These are phyloP conservation scores for Ornithoptera priamus DNA, from an alignment of 2,888 invertebrate species.

Conservation along the genomic window DNA sequence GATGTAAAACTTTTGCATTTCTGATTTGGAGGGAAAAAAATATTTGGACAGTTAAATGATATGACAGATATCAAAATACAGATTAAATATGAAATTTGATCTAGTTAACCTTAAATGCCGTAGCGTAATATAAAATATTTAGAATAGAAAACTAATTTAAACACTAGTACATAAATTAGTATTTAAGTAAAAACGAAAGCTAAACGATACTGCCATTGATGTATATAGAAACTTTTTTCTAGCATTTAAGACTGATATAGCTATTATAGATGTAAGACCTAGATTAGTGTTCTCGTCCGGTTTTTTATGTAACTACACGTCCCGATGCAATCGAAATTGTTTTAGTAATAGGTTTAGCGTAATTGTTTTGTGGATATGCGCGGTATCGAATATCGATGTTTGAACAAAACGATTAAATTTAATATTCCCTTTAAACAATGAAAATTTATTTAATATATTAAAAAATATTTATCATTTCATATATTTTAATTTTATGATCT, in stretches of 20 bases:
- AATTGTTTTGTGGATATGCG: slow-evolving; percentile 15
- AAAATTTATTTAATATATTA: too few relatives aligned
- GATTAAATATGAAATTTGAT: too few relatives aligned
- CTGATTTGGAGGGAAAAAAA: too few relatives aligned
- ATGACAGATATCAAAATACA: not conserved
- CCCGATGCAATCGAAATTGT: slow-evolving; percentile 62
- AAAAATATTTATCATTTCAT: too few relatives aligned
- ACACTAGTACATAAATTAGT: slow-evolving; percentile 3
- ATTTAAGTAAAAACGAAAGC: slow-evolving; percentile 51
- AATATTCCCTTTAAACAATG: too few relatives aligned
- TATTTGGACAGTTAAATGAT: slow-evolving; percentile 1
- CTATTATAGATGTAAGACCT: slow-evolving; percentile 41
- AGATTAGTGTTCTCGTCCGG: slow-evolving; percentile 53
- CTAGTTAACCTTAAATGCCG: too few relatives aligned
- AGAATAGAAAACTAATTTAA: too few relatives aligned
- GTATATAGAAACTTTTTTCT: slow-evolving; percentile 53
- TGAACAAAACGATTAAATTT: too few relatives aligned
- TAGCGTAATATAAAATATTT: too few relatives aligned
- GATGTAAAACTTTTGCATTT: too few relatives aligned
- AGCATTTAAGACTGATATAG: slow-evolving; percentile 59
- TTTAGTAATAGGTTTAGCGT: slow-evolving; percentile 33
- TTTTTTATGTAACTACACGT: slow-evolving; percentile 58
- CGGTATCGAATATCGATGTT: slow-evolving; percentile 19
- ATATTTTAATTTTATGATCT: too few relatives aligned
- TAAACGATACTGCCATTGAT: slow-evolving; percentile 71